phyloP scores from a whole-genome alignment of 2,113 vertebrate genomes.

The Coptodon rendalli region DNA sequence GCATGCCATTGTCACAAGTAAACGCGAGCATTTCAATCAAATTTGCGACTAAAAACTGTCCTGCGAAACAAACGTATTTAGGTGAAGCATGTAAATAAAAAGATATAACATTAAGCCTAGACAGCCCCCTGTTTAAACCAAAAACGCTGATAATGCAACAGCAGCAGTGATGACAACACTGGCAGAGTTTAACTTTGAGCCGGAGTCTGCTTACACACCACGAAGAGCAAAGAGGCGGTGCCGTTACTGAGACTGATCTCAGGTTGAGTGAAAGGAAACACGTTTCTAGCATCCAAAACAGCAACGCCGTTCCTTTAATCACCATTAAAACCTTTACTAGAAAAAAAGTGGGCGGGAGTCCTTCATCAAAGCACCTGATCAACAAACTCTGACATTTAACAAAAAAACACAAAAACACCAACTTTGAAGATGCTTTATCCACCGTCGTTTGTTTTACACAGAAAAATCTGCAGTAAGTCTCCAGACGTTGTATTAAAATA shows the following conservation, averaged over 20 bases:
- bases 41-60: not conserved
- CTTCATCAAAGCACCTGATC: not conserved
- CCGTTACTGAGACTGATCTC: not conserved
- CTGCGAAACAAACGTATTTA: not conserved
- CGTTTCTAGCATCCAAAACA: not conserved
- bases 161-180: not conserved
- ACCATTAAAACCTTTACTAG: not conserved
- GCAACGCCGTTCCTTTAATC: not conserved
- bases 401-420: not conserved
- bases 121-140: not conserved
- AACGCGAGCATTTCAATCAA: not conserved
- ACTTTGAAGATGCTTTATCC: not conserved
- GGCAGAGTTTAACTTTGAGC: not conserved
- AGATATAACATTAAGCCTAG: not conserved
- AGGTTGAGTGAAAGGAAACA: not conserved
- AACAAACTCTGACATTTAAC: not conserved
- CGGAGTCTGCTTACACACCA: not conserved
- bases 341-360: not conserved
- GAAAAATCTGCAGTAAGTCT: not conserved
- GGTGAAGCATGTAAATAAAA: not conserved
- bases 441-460: fast-evolving
- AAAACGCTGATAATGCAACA: not conserved
- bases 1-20: not conserved
- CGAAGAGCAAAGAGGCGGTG: not conserved
- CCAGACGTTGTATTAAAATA: not conserved